Conservation (phyloP, 2,797 vertebrate genomes). For the Sebastes cheni region DNA sequence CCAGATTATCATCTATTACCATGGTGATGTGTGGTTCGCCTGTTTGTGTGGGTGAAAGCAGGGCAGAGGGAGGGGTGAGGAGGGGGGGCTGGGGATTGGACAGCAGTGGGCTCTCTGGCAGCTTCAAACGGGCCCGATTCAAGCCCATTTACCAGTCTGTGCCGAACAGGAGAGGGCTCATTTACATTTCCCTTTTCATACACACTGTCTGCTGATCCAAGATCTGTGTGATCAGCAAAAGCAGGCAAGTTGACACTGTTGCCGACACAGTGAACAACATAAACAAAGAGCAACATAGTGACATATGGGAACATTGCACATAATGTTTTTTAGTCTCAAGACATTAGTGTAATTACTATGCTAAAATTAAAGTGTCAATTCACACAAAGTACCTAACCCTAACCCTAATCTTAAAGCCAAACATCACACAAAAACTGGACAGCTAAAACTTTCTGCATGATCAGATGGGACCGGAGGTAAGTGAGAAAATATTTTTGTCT, state of each 20-base stretch:
- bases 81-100: neutral
- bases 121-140: slow-evolving; percentile 15
- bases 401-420: neutral
- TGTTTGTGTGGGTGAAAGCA: slow-evolving; percentile 50
- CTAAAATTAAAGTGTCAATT: neutral
- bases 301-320: neutral
- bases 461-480: neutral
- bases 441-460: neutral
- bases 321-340: neutral
- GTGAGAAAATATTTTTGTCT: neutral
- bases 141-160: neutral
- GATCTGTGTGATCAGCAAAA: neutral
- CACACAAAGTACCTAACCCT: neutral
- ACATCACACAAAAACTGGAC: neutral
- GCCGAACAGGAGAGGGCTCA: neutral
- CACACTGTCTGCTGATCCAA: neutral
- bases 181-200: slow-evolving; percentile 19
- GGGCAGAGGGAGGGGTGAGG: slow-evolving; percentile 13
- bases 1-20: slow-evolving; percentile 30
- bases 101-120: slow-evolving; percentile 17
- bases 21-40: slow-evolving; percentile 37
- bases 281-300: neutral
- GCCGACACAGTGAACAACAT: neutral
- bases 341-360: neutral
- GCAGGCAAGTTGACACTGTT: neutral